These are phyloP conservation scores for Hipparchia semele DNA, from an alignment of 2,888 invertebrate species.

Conservation along the genomic window DNA sequence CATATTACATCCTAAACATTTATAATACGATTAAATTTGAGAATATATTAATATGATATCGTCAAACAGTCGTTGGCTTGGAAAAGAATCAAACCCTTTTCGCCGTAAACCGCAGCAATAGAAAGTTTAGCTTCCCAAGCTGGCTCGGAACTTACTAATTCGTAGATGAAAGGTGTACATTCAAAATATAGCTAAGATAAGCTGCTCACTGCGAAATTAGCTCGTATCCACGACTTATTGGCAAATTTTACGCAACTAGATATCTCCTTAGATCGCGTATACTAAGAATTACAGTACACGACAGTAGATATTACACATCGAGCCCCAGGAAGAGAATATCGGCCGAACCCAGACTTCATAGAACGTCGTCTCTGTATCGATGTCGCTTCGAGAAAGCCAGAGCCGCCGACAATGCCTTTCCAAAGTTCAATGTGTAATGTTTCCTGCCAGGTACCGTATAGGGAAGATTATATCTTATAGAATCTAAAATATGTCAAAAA, in stretches of 20 bases:
- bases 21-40: slow-evolving; percentile 31
- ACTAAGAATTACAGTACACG: slow-evolving; percentile 17
- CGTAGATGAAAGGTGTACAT: slow-evolving; percentile 4
- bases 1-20: slow-evolving; percentile 40
- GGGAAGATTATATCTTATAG: slow-evolving; percentile 28
- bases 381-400: too few species aligned
- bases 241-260: slow-evolving; percentile 19
- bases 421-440: too few species aligned
- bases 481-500: slow-evolving; percentile 32
- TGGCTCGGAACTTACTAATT: slow-evolving; percentile 60
- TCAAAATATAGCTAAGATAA: slow-evolving; percentile 8
- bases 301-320: too few species aligned
- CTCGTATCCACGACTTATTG: slow-evolving; percentile 21
- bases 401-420: too few species aligned
- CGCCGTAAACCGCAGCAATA: slow-evolving; percentile 12
- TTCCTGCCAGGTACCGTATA: neutral
- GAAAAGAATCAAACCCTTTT: slow-evolving; percentile 1
- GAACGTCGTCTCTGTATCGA: too few species aligned
- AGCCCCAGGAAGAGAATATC: too few species aligned
- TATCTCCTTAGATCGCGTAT: slow-evolving; percentile 27
- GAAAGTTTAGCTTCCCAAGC: slow-evolving; percentile 50
- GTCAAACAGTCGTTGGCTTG: slow-evolving; percentile 16
- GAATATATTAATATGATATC: slow-evolving; percentile 22
- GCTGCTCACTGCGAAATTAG: slow-evolving; percentile 17
- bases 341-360: too few species aligned